These are phyloP conservation scores for Halesus radiatus DNA, from an alignment of 1,140 invertebrate genomes.

Conservation along the genomic window DNA sequence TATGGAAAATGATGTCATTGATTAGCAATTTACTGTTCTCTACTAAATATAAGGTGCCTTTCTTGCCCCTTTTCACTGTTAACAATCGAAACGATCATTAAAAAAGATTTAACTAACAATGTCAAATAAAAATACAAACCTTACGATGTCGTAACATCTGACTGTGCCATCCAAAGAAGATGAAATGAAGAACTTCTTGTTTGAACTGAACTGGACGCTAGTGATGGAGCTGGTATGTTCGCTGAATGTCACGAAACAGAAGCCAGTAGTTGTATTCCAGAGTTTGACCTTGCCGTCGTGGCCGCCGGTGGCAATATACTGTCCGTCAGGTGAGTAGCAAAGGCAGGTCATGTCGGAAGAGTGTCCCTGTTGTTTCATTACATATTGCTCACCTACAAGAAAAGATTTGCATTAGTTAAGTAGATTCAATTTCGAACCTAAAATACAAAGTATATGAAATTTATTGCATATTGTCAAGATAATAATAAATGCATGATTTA, in stretches of 20 bases:
- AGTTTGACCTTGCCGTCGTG: slow-evolving; percentile 97
- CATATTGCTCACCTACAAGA: slow-evolving; percentile 86
- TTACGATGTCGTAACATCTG: slow-evolving; percentile 91
- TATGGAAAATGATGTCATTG: too few relatives aligned
- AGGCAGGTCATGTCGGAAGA: slow-evolving; percentile 90
- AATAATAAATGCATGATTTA: not conserved
- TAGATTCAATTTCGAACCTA: too few relatives aligned
- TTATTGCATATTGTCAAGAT: slow-evolving; percentile 4
- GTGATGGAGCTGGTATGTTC: slow-evolving; percentile 90
- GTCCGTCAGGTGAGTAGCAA: slow-evolving; percentile 92
- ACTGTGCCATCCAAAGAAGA: slow-evolving; percentile 96
- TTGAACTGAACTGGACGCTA: slow-evolving; percentile 87
- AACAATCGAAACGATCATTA: too few relatives aligned
- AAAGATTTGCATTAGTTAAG: too few relatives aligned
- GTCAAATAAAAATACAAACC: slow-evolving; percentile 64
- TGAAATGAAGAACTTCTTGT: slow-evolving; percentile 93
- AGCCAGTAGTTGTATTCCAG: slow-evolving; percentile 92
- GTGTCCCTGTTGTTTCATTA: slow-evolving; percentile 97
- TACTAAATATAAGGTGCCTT: too few relatives aligned
- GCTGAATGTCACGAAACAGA: slow-evolving; percentile 95
- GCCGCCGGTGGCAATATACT: slow-evolving; percentile 92
- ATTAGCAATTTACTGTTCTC: too few relatives aligned
- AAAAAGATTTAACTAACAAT: too few relatives aligned
- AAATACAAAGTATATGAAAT: slow-evolving; percentile 40
- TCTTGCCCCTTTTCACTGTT: too few relatives aligned